Conservation (phyloP, 1,140 invertebrate species). For the Octopus sinensis region DNA sequence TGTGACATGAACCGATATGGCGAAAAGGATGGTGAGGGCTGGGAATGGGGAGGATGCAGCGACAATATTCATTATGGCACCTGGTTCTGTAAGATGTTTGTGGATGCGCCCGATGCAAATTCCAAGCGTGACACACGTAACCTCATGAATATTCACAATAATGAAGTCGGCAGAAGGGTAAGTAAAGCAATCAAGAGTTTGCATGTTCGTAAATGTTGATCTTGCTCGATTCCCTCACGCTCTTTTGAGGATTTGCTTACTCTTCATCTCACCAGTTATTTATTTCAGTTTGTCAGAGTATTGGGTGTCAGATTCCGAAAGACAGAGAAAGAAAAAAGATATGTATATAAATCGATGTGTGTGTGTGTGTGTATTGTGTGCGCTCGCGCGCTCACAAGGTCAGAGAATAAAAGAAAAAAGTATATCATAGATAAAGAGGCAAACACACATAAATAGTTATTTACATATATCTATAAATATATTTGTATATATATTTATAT, state of each 20-base stretch:
- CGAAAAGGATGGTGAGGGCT: slow-evolving; percentile 59
- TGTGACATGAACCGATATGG: slow-evolving; percentile 61
- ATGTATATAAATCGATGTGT: no score
- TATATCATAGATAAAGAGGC: background rate
- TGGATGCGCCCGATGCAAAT: slow-evolving; percentile 63
- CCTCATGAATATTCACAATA: slow-evolving; percentile 70
- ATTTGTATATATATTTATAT: background rate
- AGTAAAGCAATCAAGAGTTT: slow-evolving; percentile 26
- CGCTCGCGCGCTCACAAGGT: no score
- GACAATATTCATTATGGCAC: slow-evolving; percentile 68
- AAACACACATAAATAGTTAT: background rate
- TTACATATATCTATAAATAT: background rate
- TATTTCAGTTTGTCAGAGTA: no score
- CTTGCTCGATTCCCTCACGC: no score
- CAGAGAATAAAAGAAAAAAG: no score
- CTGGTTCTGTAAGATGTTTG: slow-evolving; percentile 64
- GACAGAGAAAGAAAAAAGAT: no score
- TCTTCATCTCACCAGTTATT: no score
- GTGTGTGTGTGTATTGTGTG: no score
- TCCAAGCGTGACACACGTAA: slow-evolving; percentile 54
- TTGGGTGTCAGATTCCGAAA: no score
- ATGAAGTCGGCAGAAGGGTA: slow-evolving; percentile 67
- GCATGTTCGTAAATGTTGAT: no score
- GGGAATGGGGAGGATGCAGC: slow-evolving; percentile 70
- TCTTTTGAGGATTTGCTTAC: no score